Evolutionary conservation across 2,888 invertebrate genomes (phyloP).

Genomic region (Epistrophella euchroma): DNA sequence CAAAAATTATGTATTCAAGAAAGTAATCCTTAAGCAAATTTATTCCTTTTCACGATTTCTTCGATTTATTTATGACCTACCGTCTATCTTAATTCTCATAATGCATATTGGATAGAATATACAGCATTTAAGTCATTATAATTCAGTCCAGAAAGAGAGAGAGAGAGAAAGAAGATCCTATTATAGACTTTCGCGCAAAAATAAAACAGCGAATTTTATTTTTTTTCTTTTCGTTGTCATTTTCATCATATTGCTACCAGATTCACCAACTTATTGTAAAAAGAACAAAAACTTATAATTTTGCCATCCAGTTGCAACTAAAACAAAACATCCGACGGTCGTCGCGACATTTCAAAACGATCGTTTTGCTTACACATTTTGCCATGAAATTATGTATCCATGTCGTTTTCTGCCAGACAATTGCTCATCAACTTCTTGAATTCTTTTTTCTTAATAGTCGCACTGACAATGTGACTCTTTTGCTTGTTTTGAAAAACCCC

Average conservation of each 20-base stretch:
- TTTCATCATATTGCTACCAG: conserved; percentile 59
- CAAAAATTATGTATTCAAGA: conserved; percentile 61
- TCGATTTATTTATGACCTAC: conserved; percentile 42
- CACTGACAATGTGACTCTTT: conserved; percentile 6
- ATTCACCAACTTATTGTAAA: conserved; percentile 37
- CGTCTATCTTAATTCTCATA: conserved; percentile 19
- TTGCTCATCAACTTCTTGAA: conserved; percentile 57
- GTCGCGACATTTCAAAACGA: conserved; percentile 65
- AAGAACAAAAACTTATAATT: neutral
- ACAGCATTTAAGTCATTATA: conserved; percentile 49
- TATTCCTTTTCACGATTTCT: conserved; percentile 39
- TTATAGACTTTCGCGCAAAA: conserved; percentile 27
- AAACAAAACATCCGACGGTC: conserved; percentile 60
- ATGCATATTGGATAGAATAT: conserved; percentile 21
- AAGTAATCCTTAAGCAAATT: conserved; percentile 1
- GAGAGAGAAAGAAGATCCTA: conserved; percentile 34
- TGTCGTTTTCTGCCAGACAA: conserved; percentile 64
- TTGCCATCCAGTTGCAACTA: neutral
- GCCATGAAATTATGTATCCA: conserved; percentile 67
- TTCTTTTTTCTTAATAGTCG: neutral
- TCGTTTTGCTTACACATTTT: conserved; percentile 52
- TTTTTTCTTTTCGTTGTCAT: conserved; percentile 37
- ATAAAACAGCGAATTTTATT: neutral
- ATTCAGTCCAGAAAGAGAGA: neutral
- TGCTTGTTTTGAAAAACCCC: conserved; percentile 38